Percentiles rank a stretch among this genome's conserved stretches.
Conservation (phyloP, 2,113 vertebrate species). For the Ictidomys tridecemlineatus region DNA sequence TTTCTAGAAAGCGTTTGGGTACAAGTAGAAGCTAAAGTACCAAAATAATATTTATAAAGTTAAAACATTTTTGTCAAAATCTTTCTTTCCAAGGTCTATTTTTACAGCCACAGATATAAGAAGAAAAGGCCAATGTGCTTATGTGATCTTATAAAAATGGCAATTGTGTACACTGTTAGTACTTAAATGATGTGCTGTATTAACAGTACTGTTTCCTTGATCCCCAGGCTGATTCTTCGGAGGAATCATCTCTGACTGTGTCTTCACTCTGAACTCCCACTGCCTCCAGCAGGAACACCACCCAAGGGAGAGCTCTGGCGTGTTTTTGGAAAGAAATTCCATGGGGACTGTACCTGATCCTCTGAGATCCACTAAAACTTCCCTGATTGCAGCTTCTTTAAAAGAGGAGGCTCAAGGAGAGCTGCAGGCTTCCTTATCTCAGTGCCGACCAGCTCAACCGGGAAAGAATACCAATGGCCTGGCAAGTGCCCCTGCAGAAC, state of each 20-base stretch:
- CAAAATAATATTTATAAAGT: background rate
- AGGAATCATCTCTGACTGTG: fast-evolving
- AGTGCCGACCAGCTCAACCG: conserved; percentile 51
- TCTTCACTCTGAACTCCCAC: background rate
- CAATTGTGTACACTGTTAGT: background rate
- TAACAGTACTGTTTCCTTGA: conserved; percentile 81
- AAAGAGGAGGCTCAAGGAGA: conserved; percentile 87
- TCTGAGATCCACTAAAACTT: conserved; percentile 91
- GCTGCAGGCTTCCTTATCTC: conserved; percentile 86
- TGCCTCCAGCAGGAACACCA: fast-evolving
- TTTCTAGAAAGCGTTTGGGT: background rate
- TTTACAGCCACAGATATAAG: background rate
- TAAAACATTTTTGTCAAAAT: background rate
- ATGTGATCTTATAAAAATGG: background rate
- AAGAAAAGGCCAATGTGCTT: background rate
- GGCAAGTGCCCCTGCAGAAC: background rate
- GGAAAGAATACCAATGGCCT: conserved; percentile 86
- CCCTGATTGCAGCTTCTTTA: conserved; percentile 88
- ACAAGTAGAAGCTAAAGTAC: background rate
- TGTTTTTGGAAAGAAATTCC: conserved; percentile 77
- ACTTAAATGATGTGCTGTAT: background rate
- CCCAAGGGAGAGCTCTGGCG: background rate
- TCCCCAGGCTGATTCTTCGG: conserved; percentile 78
- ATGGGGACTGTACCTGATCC: conserved; percentile 95
- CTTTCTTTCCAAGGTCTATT: conserved; percentile 38